Base-by-base conservation (phyloP, 53 echinoderm and acorn worm species). In the Crossaster papposus region DNA sequence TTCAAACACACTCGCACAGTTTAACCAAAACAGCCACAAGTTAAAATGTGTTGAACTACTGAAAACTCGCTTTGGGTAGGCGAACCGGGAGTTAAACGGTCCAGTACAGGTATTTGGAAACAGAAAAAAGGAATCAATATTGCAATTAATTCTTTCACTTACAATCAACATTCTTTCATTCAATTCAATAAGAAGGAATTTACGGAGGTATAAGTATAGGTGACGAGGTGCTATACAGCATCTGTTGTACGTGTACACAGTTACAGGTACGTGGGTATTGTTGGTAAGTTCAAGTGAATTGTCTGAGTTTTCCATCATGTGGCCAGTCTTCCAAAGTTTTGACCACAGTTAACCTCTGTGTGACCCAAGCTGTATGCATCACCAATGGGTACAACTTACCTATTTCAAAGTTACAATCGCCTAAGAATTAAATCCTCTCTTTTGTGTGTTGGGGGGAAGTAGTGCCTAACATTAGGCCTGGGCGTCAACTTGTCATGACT, bases 241-340 rank as follows among this genome's bases (percentile, higher is more conserved):
- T 18, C 34, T 76, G 76, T 76, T 76, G 76, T 26, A 20, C 51
- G n/a, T 52, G 79, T 79, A 13, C 13, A 64, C 64, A 64, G 64
- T 13, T 64, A 28, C 28, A n/a, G 4, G 68, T 68, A 68, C 51
- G 20, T 23, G n/a, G n/a, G 78, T 26, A 26, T 80, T 80, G 80
- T 80, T 51, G 30, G 24, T 74, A 51, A 65, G 87, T 62, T 87
- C 63, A 36, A 77, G 77, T 36, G 12, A 4, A 62, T 36, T 20
- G 77, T 75, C 87, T 36, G n/a, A 54, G 77, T 54, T 14, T 62
- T 87, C 76, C 64, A 87, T 85, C 87, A 87, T 23, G 9, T 72
- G 3, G 26, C 34, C 37, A 17, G 33, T 36, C 6, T 37, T 64
- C 50, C 18, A n/a, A 68, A 83, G 68, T 68, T 77, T 24, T 37